These are phyloP conservation scores for Bombus superbus DNA, from an alignment of 1,140 invertebrate species.

Conservation along the genomic window DNA sequence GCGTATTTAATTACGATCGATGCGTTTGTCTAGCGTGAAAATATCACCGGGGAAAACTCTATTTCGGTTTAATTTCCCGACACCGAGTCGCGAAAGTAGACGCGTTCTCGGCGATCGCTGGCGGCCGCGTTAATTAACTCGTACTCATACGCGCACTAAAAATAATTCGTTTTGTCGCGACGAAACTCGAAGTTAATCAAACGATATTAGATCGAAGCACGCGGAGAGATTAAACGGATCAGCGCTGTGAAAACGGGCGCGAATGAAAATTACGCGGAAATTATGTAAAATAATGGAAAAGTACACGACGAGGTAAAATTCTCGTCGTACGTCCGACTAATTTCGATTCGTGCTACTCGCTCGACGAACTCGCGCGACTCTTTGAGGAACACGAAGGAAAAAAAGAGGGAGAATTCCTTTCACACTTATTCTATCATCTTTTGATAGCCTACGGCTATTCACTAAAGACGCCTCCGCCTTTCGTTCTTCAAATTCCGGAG, in stretches of 20 bases:
- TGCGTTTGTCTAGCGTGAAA: background rate
- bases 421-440: background rate
- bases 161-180: constrained; percentile 1
- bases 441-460: background rate
- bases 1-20: constrained; percentile 6
- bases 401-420: background rate
- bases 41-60: background rate
- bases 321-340: background rate
- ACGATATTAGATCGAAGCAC: background rate
- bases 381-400: background rate
- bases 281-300: constrained; percentile 37
- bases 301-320: background rate
- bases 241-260: background rate
- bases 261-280: constrained; percentile 1
- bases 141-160: background rate
- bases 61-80: background rate
- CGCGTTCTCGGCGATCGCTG: no score
- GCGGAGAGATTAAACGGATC: constrained; percentile 10
- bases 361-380: background rate
- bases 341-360: background rate
- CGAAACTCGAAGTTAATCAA: background rate
- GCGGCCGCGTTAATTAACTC: constrained; percentile 14
- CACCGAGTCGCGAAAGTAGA: background rate
- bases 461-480: background rate
- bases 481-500: background rate